A percentile compares a stretch with the other conserved stretches of the same genome.
These are phyloP conservation scores for Epinephelus awoara DNA, from an alignment of 2,797 vertebrate genomes.

Conservation along the genomic window DNA sequence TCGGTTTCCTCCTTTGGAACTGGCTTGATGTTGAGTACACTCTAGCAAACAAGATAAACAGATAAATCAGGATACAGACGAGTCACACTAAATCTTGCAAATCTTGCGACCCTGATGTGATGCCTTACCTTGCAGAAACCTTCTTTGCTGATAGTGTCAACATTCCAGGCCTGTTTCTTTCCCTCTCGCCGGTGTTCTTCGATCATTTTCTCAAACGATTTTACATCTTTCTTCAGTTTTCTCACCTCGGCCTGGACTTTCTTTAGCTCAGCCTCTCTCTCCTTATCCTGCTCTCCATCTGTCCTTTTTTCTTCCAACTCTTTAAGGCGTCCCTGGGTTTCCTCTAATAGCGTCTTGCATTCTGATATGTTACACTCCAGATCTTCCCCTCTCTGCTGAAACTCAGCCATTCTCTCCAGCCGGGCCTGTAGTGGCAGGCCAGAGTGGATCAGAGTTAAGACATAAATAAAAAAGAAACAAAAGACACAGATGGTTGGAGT, in stretches of 20 bases:
- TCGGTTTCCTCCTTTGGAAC: slow-evolving; percentile 82
- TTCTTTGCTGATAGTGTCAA: slow-evolving; percentile 93
- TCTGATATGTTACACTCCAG: slow-evolving; percentile 84
- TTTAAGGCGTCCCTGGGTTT: slow-evolving; percentile 84
- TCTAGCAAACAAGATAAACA: slow-evolving; percentile 76
- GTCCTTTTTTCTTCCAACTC: slow-evolving; percentile 75
- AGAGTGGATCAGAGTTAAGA: not conserved
- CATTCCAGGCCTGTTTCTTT: slow-evolving; percentile 92
- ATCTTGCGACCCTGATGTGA: not conserved
- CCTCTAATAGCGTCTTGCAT: slow-evolving; percentile 81
- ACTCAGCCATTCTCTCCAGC: slow-evolving; percentile 90
- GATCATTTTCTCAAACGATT: slow-evolving; percentile 84
- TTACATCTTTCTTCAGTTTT: slow-evolving; percentile 88
- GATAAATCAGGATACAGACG: not conserved
- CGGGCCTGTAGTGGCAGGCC: slow-evolving; percentile 81
- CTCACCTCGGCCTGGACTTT: slow-evolving; percentile 84
- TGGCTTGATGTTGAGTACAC: slow-evolving; percentile 88
- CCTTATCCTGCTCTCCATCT: slow-evolving; percentile 80
- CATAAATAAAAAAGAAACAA: not conserved
- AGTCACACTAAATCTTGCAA: not conserved
- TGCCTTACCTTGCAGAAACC: slow-evolving; percentile 92
- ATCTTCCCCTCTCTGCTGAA: slow-evolving; percentile 91
- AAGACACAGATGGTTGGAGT: not conserved
- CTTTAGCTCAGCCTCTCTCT: slow-evolving; percentile 79
- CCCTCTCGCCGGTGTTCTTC: slow-evolving; percentile 87